A percentile compares a stretch with the other conserved stretches of the same genome.
Conservation (phyloP, 2,888 invertebrate genomes). For the Mesochorus sp. region DNA sequence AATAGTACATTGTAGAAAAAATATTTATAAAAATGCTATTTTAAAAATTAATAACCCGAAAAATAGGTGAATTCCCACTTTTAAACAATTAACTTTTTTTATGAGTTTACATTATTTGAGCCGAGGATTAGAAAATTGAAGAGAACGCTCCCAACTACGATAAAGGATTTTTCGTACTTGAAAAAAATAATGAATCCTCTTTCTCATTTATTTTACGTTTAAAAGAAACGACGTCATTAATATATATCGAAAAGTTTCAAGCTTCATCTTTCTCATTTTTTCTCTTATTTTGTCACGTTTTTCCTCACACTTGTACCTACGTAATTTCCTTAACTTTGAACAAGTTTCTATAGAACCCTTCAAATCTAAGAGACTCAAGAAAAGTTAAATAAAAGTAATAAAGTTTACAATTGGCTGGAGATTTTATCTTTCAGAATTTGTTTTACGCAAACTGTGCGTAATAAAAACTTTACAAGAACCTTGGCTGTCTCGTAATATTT, state of each 20-base stretch:
- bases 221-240: background rate
- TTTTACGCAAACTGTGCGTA: background rate
- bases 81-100: no score
- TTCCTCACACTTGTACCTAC: background rate
- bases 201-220: no score
- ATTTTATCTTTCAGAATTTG: background rate
- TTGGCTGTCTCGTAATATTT: no score
- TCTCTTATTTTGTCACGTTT: background rate
- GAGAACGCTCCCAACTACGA: no score
- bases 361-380: background rate
- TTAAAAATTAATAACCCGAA: no score
- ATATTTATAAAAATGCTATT: no score
- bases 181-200: no score
- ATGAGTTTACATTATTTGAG: no score
- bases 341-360: background rate
- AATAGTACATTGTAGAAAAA: no score
- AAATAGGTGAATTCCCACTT: no score
- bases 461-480: background rate
- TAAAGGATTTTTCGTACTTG: no score
- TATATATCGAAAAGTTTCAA: background rate
- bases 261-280: background rate
- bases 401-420: background rate
- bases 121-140: no score
- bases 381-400: background rate
- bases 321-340: background rate